Percentiles rank a stretch among this genome's conserved stretches.
phyloP scores from a whole-genome alignment of 1,140 invertebrate species.

The Rhyacophila brunnea region DNA sequence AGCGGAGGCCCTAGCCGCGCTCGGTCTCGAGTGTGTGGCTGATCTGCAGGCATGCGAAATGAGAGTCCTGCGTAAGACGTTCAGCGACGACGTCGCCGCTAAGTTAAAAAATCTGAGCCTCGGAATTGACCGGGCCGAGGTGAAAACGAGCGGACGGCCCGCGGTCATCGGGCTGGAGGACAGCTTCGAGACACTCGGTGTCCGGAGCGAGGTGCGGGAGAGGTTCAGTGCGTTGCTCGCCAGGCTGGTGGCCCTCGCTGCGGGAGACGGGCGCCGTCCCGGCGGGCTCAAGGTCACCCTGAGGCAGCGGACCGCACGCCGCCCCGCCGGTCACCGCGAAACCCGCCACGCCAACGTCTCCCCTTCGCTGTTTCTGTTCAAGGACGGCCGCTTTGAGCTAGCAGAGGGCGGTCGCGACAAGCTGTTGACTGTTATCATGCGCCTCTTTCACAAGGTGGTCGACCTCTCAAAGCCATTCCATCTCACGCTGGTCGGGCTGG shows the following conservation, averaged over 20 bases:
- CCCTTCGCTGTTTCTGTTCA: slow-evolving; percentile 58
- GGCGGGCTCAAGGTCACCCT: slow-evolving; percentile 70
- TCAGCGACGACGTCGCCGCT: slow-evolving; percentile 66
- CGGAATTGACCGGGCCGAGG: slow-evolving; percentile 67
- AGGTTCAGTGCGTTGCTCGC: slow-evolving; percentile 65
- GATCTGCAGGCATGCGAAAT: slow-evolving; percentile 65
- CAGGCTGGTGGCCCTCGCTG: slow-evolving; percentile 66
- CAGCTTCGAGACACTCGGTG: slow-evolving; percentile 66
- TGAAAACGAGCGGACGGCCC: slow-evolving; percentile 70
- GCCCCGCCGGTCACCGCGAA: slow-evolving; percentile 64
- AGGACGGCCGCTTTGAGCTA: slow-evolving; percentile 52
- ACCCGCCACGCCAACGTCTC: slow-evolving; percentile 70
- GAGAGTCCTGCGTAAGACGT: slow-evolving; percentile 57
- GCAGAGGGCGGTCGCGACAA: slow-evolving; percentile 60
- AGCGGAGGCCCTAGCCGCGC: slow-evolving; percentile 58
- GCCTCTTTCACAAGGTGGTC: slow-evolving; percentile 71
- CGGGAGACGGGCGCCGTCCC: slow-evolving; percentile 74
- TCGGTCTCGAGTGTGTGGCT: slow-evolving; percentile 63
- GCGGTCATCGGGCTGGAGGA: slow-evolving; percentile 74
- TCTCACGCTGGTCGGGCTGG: slow-evolving; percentile 72
- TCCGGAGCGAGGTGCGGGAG: slow-evolving; percentile 68
- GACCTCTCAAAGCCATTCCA: slow-evolving; percentile 72
- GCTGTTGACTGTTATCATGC: slow-evolving; percentile 69
- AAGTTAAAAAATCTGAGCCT: slow-evolving; percentile 66
- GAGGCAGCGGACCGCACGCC: slow-evolving; percentile 62